A percentile compares a stretch with the other conserved stretches of the same genome.
Conservation (phyloP, 2,797 vertebrate species). For the Lophotriccus pileatus region DNA sequence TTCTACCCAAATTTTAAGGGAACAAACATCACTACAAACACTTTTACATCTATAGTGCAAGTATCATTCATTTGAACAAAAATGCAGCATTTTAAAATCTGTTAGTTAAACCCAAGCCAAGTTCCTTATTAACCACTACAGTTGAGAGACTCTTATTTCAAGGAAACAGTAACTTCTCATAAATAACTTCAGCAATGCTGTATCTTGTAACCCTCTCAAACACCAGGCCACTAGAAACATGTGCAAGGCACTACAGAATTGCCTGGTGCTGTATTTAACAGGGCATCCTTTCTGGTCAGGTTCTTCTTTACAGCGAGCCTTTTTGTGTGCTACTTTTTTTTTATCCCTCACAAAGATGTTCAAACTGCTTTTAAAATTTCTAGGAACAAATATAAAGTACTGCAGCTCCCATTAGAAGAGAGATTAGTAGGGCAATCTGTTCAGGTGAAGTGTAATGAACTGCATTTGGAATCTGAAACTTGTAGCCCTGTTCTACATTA, state of each 20-base stretch:
- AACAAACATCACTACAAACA: not conserved
- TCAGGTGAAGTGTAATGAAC: not conserved
- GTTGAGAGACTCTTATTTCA: not conserved
- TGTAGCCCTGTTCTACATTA: not conserved
- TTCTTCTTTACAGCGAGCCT: not conserved
- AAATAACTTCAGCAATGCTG: not conserved
- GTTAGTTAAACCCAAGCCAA: not conserved
- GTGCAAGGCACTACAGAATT: not conserved
- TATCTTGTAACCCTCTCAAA: not conserved
- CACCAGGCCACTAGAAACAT: not conserved
- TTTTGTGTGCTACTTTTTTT: not conserved
- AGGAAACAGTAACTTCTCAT: not conserved
- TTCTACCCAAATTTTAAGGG: not conserved
- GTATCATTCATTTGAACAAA: not conserved
- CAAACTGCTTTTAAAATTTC: not conserved
- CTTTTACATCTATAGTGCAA: not conserved
- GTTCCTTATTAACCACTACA: not conserved
- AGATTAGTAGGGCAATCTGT: not conserved
- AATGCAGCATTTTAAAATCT: not conserved
- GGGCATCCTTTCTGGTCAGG: not conserved
- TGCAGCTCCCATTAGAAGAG: not conserved
- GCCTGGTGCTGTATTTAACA: not conserved
- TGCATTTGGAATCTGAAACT: not conserved
- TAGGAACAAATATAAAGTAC: not conserved
- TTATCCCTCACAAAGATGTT: not conserved